Conservation (phyloP, 2,113 vertebrate genomes). For the Mola mola region DNA sequence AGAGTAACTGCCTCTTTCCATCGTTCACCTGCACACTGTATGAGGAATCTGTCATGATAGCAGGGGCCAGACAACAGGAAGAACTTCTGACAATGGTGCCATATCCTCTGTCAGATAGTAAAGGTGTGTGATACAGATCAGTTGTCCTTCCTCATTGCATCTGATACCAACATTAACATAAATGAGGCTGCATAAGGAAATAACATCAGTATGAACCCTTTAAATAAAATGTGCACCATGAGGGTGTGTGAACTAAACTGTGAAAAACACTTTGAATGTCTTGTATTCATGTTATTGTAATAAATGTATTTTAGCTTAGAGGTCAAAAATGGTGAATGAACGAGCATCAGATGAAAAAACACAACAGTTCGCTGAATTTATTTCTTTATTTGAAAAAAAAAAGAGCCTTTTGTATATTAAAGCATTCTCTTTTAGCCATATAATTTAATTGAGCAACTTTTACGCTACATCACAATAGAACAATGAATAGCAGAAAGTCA, state of each 20-base stretch:
- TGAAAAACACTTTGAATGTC: no score
- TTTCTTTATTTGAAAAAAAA: conserved; percentile 38
- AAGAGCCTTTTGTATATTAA: no score
- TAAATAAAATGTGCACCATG: no score
- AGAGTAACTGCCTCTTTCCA: conserved; percentile 35
- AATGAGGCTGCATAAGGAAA: not conserved
- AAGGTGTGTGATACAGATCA: conserved; percentile 35
- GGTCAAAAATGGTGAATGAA: not conserved
- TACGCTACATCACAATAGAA: not conserved
- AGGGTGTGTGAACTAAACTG: no score
- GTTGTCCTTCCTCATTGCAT: conserved; percentile 8
- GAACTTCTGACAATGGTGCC: conserved; percentile 47
- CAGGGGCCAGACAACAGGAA: conserved; percentile 50
- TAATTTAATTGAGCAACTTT: not conserved
- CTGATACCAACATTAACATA: conserved; percentile 12
- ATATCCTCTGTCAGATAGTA: conserved; percentile 48
- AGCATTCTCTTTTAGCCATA: no score
- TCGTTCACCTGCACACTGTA: conserved; percentile 35
- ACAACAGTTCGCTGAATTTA: not conserved
- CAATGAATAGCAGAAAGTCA: no score
- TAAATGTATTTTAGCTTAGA: no score
- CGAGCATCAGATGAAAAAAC: conserved; percentile 1
- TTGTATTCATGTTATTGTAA: no score
- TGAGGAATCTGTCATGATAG: conserved; percentile 56
- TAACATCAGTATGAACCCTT: no score